Percentiles rank a stretch among this genome's conserved stretches.
Conservation (phyloP, 2,797 vertebrate species). For the Onychomys arenicola region DNA sequence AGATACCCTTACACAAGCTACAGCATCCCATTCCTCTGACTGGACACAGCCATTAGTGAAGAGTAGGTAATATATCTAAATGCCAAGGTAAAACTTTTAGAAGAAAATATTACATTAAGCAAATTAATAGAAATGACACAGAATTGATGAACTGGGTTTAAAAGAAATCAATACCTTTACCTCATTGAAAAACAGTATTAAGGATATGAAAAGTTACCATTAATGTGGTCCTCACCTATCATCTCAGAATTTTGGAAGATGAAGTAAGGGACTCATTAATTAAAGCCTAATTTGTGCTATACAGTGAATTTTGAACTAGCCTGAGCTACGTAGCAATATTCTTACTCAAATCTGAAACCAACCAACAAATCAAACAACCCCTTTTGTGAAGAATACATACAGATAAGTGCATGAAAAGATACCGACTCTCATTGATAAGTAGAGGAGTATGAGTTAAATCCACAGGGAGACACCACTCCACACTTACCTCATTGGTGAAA, state of each 20-base stretch:
- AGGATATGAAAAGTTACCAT: background rate
- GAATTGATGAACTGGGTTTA: background rate
- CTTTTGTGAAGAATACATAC: background rate
- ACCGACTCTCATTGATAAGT: background rate
- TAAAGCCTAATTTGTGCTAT: background rate
- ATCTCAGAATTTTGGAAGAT: background rate
- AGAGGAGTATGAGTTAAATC: background rate
- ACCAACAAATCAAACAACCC: background rate
- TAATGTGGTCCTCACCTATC: background rate
- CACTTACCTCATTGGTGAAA: background rate
- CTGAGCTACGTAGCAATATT: background rate
- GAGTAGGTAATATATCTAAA: background rate
- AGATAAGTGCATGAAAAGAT: background rate
- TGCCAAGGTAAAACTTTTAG: background rate
- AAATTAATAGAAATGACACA: background rate
- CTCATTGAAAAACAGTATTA: background rate
- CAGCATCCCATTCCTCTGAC: background rate
- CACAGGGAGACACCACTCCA: background rate
- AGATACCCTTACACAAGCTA: background rate
- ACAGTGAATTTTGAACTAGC: background rate
- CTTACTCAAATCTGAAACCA: background rate
- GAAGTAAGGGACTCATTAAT: background rate
- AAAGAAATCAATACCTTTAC: background rate
- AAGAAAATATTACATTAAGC: background rate
- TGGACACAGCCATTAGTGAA: background rate